phyloP scores from a whole-genome alignment of 2,113 vertebrate genomes.

The Gracilinanus agilis region DNA sequence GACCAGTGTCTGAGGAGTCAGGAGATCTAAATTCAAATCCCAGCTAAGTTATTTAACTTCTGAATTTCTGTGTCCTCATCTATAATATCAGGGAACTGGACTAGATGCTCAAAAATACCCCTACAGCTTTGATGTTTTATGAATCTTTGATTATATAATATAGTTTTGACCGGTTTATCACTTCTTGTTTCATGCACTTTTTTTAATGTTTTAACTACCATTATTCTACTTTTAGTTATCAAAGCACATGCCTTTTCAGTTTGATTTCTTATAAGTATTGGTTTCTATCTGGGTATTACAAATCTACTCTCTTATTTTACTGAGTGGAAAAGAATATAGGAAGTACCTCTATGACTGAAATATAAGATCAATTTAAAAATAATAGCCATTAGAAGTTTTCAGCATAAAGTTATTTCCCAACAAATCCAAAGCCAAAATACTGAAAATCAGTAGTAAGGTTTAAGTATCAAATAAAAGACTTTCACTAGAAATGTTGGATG shows the following conservation, averaged over 20 bases:
- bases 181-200: background rate
- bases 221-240: background rate
- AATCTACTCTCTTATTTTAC: conserved; percentile 13
- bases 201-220: background rate
- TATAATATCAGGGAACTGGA: background rate
- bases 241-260: background rate
- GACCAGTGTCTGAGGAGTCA: background rate
- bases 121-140: background rate
- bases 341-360: conserved; percentile 2
- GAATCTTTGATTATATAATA: background rate
- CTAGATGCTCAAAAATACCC: background rate
- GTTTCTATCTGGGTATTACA: background rate
- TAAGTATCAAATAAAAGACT: background rate
- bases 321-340: background rate
- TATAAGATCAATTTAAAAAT: conserved; percentile 24
- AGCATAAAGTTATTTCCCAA: background rate
- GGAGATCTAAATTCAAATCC: background rate
- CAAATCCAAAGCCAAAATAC: background rate
- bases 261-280: background rate
- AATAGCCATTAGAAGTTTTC: background rate
- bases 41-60: background rate
- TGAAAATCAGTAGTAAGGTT: background rate
- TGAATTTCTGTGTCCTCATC: background rate
- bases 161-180: background rate
- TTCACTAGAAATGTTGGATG: conserved; percentile 33